Evolutionary conservation across 2,888 invertebrate genomes (phyloP).

Genomic region (Colletes collaris): DNA sequence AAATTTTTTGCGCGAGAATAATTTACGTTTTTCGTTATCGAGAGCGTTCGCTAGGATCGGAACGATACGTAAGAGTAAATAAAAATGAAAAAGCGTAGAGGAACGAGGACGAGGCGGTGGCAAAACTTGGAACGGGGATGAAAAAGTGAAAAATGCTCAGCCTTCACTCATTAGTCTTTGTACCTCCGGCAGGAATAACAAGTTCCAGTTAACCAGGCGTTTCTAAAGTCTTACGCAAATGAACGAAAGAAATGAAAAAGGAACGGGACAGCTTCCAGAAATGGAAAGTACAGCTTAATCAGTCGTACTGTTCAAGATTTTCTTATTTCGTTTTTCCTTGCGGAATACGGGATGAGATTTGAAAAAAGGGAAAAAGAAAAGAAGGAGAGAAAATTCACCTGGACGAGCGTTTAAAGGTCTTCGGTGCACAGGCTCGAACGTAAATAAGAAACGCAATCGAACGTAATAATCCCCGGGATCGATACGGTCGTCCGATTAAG

Average conservation of each 20-base stretch:
- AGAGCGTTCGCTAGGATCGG: not conserved
- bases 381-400: slow-evolving; percentile 3
- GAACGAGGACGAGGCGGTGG: not conserved
- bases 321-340: slow-evolving; percentile 50
- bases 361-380: slow-evolving; percentile 44
- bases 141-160: slow-evolving; percentile 64
- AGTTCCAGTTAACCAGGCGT: slow-evolving; percentile 70
- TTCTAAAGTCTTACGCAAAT: slow-evolving; percentile 65
- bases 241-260: slow-evolving; percentile 59
- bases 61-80: slow-evolving; percentile 18
- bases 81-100: slow-evolving; percentile 2
- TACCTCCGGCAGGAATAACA: slow-evolving; percentile 64
- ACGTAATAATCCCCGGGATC: slow-evolving; percentile 34
- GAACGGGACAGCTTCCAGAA: slow-evolving; percentile 49
- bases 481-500: slow-evolving; percentile 26
- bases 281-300: slow-evolving; percentile 66
- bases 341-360: slow-evolving; percentile 60
- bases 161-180: slow-evolving; percentile 69
- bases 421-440: slow-evolving; percentile 4
- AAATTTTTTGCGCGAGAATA: slow-evolving; percentile 9
- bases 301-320: slow-evolving; percentile 57
- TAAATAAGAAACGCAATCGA: slow-evolving; percentile 40
- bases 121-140: slow-evolving; percentile 21
- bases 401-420: slow-evolving; percentile 8
- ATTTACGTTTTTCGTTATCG: slow-evolving; percentile 34